Evolutionary conservation across 2,888 invertebrate genomes (phyloP).

Genomic region (Rotaria socialis): DNA sequence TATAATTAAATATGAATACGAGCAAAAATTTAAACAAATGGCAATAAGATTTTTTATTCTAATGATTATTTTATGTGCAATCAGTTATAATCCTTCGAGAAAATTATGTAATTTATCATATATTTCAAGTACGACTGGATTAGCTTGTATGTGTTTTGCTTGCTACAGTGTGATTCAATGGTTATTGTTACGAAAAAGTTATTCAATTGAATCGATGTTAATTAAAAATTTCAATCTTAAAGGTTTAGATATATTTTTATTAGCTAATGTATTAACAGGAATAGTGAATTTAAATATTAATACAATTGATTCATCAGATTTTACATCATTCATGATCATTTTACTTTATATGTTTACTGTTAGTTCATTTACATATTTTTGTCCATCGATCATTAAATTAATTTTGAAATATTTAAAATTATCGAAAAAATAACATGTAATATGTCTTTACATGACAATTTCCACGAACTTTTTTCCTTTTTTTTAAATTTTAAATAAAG

Average conservation of each 20-base stretch:
- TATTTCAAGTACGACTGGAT: constrained; percentile 27
- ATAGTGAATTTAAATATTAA: constrained; percentile 66
- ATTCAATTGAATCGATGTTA: background rate
- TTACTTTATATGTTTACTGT: background rate
- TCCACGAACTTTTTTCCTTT: too few species aligned
- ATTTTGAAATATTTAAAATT: background rate
- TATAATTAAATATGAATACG: constrained; percentile 62
- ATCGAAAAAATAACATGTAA: background rate
- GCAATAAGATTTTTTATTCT: constrained; percentile 33
- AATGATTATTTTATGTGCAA: constrained; percentile 2
- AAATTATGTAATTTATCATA: constrained; percentile 42
- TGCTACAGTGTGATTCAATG: background rate
- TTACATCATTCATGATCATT: background rate
- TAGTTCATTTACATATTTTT: background rate
- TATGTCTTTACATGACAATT: too few species aligned
- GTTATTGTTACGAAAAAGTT: background rate
- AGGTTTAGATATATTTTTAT: constrained; percentile 72
- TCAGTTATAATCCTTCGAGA: constrained; percentile 39
- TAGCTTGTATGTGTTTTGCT: background rate
- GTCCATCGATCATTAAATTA: constrained; percentile 12
- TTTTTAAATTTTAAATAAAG: too few species aligned
- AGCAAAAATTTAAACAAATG: constrained; percentile 50
- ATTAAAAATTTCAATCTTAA: constrained; percentile 70
- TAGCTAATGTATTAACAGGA: constrained; percentile 77
- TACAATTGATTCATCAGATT: background rate